A percentile compares a stretch with the other conserved stretches of the same genome.
These are phyloP conservation scores for Spicauda simplicius DNA, from an alignment of 2,888 invertebrate genomes.

Conservation along the genomic window DNA sequence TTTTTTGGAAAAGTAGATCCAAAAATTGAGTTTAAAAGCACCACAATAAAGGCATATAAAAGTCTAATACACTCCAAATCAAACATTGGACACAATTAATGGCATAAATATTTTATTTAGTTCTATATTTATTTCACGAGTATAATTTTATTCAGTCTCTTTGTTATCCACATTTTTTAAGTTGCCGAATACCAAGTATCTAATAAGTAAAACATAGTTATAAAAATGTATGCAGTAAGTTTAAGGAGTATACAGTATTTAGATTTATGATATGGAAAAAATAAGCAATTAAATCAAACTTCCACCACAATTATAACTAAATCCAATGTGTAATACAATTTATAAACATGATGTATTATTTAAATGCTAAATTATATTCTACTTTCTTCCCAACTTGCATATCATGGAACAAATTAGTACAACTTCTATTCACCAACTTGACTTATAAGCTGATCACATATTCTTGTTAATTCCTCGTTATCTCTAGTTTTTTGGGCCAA, in stretches of 20 bases:
- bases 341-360: not conserved
- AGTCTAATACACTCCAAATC: not conserved
- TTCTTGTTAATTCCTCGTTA: slow-evolving; percentile 94
- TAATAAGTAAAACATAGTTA: not conserved
- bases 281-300: slow-evolving; percentile 10
- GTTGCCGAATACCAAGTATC: not conserved
- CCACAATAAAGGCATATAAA: slow-evolving; percentile 15
- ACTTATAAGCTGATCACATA: slow-evolving; percentile 96
- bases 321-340: slow-evolving; percentile 8
- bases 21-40: slow-evolving; percentile 25
- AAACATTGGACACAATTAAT: slow-evolving; percentile 5
- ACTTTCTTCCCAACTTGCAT: slow-evolving; percentile 42
- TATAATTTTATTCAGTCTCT: not conserved
- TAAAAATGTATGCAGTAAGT: not conserved
- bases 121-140: not conserved
- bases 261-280: slow-evolving; percentile 9
- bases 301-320: slow-evolving; percentile 32
- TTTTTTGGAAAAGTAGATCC: slow-evolving; percentile 41
- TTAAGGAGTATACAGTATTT: slow-evolving; percentile 31
- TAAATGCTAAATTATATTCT: slow-evolving; percentile 2
- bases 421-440: slow-evolving; percentile 56
- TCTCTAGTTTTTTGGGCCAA: slow-evolving; percentile 94
- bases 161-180: slow-evolving; percentile 18
- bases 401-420: not conserved
- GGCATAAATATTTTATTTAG: not conserved